Evolutionary conservation across 2,888 invertebrate genomes (phyloP), one percentile per base, ranked within the genome.

Genomic region (Pheosia tremula): DNA sequence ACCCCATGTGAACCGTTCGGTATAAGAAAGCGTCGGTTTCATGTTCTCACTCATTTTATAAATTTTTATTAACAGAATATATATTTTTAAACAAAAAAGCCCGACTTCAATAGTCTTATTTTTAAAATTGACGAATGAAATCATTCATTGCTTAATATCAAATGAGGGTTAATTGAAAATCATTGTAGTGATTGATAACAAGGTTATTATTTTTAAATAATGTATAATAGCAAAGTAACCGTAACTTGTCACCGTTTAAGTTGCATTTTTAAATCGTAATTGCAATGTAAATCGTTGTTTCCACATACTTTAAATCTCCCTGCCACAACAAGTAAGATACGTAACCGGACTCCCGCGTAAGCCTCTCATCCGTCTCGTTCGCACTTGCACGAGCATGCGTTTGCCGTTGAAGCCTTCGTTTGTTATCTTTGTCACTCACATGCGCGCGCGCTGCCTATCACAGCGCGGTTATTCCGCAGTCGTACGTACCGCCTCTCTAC

Each of bases 271-370:
- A 24, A 74, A 73, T 75, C 68, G 64, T 66, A 74, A 74, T 69
- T 72, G 76, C 73, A 79, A 79, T 81, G 77, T 77, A 79, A 78
- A 75, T 81, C 78, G 77, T 81, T 79, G 85, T 87, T 88, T 85
- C 81, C 81, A 79, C 77, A 78, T 79, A 83, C 79, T 81, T 84
- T 85, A 84, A 85, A 80, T 80, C 75, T 88, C 83, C 86, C 80
- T 77, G 83, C 88, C 82, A 84, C 84, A 85, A 84, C 86, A 78
- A 24, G 24, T 24, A 24, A 85, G 84, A 88, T 82, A 87, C 84
- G 85, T 90, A 90, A 88, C 92, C 90, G 89, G 90, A 90, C 90
- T 89, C 91, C 90, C 87, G 88, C 87, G 82, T 79, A 85, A 87
- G 89, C 89, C 86, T 87, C 86, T 84, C 64, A 55, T 63, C 68